phyloP scores from a whole-genome alignment of 2,113 vertebrate species.

The Natator depressus region DNA sequence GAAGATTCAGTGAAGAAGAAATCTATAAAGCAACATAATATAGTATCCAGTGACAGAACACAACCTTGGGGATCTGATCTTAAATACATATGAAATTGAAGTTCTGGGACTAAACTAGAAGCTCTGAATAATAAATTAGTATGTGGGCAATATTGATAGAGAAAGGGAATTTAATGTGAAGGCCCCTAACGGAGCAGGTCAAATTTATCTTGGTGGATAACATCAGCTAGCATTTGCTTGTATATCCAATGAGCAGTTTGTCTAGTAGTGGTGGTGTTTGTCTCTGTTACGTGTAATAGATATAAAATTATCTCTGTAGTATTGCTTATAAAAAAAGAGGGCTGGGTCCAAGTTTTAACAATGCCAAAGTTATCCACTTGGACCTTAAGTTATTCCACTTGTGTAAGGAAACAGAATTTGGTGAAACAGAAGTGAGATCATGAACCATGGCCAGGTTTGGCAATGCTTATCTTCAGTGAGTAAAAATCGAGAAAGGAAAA shows the following conservation, averaged over 20 bases:
- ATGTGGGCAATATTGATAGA: not conserved
- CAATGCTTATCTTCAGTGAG: not conserved
- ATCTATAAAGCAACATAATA: rapidly evolving
- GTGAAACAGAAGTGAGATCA: not conserved
- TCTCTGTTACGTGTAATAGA: not conserved
- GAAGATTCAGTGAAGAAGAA: not conserved
- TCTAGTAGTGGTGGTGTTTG: not conserved
- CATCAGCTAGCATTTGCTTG: rapidly evolving
- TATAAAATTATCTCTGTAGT: rapidly evolving
- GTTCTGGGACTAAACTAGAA: not conserved
- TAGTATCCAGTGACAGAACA: not conserved
- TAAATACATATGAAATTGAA: not conserved
- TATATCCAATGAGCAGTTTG: not conserved
- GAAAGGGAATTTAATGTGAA: not conserved
- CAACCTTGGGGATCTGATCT: not conserved
- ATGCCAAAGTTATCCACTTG: not conserved
- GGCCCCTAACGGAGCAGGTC: not conserved
- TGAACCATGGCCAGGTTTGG: not conserved
- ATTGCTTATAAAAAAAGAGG: not conserved
- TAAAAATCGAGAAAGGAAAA: not conserved
- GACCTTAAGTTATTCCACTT: not conserved
- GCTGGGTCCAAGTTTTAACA: not conserved
- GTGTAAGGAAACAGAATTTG: not conserved
- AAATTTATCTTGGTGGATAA: not conserved
- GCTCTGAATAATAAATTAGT: not conserved